Evolutionary conservation across 2,113 vertebrate species (phyloP), one percentile per base, ranked within the genome.

Genomic region (Carassius carassius): DNA sequence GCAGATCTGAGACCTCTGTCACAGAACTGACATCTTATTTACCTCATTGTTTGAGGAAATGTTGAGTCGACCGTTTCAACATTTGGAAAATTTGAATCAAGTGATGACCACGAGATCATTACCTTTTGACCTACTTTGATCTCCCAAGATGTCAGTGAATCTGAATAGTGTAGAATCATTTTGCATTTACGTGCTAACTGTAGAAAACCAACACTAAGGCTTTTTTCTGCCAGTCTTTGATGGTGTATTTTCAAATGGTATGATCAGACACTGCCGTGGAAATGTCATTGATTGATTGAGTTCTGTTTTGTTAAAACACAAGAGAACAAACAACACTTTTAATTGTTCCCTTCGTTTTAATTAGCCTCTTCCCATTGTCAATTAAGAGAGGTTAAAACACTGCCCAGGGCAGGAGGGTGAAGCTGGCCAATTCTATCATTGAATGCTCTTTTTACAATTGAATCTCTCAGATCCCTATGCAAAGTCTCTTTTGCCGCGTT

Each of bases 1-100:
- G 23, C 21, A 17, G 74, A 74, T 54, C 78, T 35, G 67, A 83
- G 44, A 85, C 78, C 84, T 21, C 58, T 17, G 29, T 73, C 69
- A 35, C 63, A 19, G 58, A 44, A 23, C 65, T 75, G 56, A 78
- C 56, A 77, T 75, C 69, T 83, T 83, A 79, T 85, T 89, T 88
- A 86, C 72, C 60, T 54, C 75, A 35, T 19, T 12, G 54, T 37
- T 75, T 75, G 73, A 78, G 78, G 23, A 49, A 67, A 13, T 81
- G 78, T 65, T 81, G 60, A 67, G 25, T 51, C 41, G 13, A 29
- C 60, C 5, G 10, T 80, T 80, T 67, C 4, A 80, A 29, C 12
- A 79, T 63, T 44, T 44, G 56, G 56, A 62, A 47, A 67, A 32
- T 49, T 65, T 81, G 14, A 58, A 13, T 58, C 49, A 78, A 32